phyloP scores from a whole-genome alignment of 2,888 invertebrate genomes.

The Platycheirus albimanus region DNA sequence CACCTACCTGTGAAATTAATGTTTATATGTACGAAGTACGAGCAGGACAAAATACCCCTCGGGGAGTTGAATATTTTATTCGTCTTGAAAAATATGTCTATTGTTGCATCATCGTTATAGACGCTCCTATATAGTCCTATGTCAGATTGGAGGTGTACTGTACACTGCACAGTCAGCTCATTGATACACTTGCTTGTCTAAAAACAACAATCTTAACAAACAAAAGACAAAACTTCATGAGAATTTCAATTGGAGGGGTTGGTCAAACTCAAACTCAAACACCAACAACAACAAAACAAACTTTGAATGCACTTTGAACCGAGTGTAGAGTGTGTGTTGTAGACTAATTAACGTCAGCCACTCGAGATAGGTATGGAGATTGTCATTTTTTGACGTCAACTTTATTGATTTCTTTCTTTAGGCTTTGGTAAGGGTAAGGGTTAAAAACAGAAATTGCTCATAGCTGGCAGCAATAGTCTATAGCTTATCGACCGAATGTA shows the following conservation, averaged over 20 bases:
- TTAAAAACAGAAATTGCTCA: background rate
- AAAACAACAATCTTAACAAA: conserved; percentile 1
- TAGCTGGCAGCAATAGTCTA: too few relatives aligned
- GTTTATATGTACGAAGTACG: background rate
- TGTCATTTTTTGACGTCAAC: conserved; percentile 53
- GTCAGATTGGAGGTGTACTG: too few relatives aligned
- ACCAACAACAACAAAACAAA: conserved; percentile 11
- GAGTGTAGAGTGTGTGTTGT: too few relatives aligned
- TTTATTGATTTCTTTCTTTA: conserved; percentile 50
- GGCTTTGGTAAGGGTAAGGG: background rate
- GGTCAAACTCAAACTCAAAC: too few relatives aligned
- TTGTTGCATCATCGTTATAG: conserved; percentile 51
- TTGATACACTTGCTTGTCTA: background rate
- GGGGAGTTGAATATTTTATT: conserved; percentile 28
- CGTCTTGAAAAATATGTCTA: conserved; percentile 20
- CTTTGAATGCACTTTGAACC: conserved; percentile 47
- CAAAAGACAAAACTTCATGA: conserved; percentile 9
- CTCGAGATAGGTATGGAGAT: background rate
- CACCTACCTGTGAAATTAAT: conserved; percentile 49
- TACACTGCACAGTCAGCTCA: background rate
- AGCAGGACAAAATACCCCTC: too few relatives aligned
- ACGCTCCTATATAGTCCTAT: too few relatives aligned
- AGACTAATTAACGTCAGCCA: conserved; percentile 43
- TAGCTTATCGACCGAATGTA: conserved; percentile 30
- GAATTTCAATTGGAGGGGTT: conserved; percentile 1